Evolutionary conservation across 2,888 invertebrate species (phyloP).

Genomic region (Meandrusa payeni): DNA sequence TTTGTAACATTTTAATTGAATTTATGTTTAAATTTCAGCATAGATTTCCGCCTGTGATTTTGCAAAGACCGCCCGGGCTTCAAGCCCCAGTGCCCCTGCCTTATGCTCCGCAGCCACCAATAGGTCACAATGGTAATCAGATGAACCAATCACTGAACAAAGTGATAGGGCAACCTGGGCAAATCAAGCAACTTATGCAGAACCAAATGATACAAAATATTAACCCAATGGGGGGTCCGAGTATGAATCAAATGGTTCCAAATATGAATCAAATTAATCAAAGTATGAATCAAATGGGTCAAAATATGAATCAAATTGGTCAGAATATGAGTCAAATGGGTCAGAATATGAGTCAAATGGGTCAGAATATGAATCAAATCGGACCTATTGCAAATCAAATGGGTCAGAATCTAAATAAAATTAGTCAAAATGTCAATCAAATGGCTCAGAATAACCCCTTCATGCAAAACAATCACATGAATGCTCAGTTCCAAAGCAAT

Average conservation of each 20-base stretch:
- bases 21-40: conserved; percentile 53
- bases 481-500: conserved; percentile 41
- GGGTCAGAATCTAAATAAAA: conserved; percentile 39
- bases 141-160: conserved; percentile 53
- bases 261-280: conserved; percentile 53
- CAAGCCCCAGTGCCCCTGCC: conserved; percentile 67
- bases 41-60: conserved; percentile 67
- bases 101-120: conserved; percentile 59
- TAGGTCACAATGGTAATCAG: conserved; percentile 48
- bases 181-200: too few relatives aligned
- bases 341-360: conserved; percentile 30
- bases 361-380: conserved; percentile 31
- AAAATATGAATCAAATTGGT: conserved; percentile 27
- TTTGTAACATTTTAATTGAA: too few relatives aligned
- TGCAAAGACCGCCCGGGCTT: conserved; percentile 67
- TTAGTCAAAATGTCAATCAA: conserved; percentile 39
- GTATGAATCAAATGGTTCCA: too few relatives aligned
- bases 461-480: conserved; percentile 37
- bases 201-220: too few relatives aligned
- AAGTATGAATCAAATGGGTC: conserved; percentile 42
- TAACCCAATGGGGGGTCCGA: too few relatives aligned
- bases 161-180: too few relatives aligned
- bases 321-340: conserved; percentile 33
- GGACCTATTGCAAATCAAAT: conserved; percentile 40
- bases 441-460: conserved; percentile 37